Conservation (phyloP, 2,797 vertebrate species). For the Notolepis coatsorum region DNA sequence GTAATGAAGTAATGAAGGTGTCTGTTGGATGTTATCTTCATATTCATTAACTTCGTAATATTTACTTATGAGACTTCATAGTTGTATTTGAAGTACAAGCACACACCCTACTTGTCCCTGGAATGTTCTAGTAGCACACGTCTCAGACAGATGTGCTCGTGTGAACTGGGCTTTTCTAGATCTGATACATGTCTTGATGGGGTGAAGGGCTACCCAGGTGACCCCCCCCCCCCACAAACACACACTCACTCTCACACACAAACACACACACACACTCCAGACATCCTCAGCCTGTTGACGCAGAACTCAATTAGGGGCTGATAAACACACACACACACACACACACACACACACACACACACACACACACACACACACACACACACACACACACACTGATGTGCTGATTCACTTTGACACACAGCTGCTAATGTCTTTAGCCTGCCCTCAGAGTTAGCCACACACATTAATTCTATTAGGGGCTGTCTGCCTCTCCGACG, state of each 20-base stretch:
- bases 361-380: conserved; percentile 63
- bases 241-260: conserved; percentile 5
- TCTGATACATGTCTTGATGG: too few relatives aligned
- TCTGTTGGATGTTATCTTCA: too few relatives aligned
- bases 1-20: too few relatives aligned
- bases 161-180: too few relatives aligned
- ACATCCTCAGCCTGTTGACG: conserved; percentile 69
- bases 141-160: too few relatives aligned
- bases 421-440: conserved; percentile 61
- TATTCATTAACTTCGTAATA: too few relatives aligned
- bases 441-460: conserved; percentile 37
- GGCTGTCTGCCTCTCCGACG: conserved; percentile 26
- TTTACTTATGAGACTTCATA: too few relatives aligned
- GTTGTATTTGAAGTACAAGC: not conserved
- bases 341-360: conserved; percentile 65
- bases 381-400: conserved; percentile 49
- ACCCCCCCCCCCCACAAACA: not conserved
- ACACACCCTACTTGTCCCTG: too few relatives aligned
- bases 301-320: conserved; percentile 71
- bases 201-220: not conserved
- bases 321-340: conserved; percentile 64
- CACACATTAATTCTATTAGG: conserved; percentile 70
- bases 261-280: conserved; percentile 13
- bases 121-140: too few relatives aligned
- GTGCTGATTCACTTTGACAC: conserved; percentile 53